phyloP scores from a whole-genome alignment of 2,113 vertebrate genomes.

The Lanius collurio region DNA sequence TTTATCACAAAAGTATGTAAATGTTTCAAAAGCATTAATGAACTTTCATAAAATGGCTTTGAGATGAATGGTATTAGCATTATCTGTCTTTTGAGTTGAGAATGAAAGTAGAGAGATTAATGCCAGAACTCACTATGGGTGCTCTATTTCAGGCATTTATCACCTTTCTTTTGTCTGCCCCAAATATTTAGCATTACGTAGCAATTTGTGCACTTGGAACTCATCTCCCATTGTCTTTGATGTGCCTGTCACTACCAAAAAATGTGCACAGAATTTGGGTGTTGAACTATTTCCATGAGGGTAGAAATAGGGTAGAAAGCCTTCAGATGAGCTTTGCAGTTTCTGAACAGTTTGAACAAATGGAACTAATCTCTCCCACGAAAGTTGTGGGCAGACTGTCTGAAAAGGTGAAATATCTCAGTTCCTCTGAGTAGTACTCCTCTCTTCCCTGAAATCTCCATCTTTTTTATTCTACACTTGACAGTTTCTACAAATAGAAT shows the following conservation, averaged over 20 bases:
- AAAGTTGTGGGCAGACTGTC: background rate
- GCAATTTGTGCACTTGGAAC: background rate
- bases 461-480: background rate
- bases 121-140: background rate
- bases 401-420: background rate
- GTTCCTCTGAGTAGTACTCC: background rate
- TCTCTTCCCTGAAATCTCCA: background rate
- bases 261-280: background rate
- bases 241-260: background rate
- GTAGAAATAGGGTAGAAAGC: background rate
- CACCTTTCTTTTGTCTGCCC: background rate
- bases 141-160: background rate
- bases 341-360: background rate
- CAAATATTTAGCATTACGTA: background rate
- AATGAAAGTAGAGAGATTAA: background rate
- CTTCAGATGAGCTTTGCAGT: background rate
- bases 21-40: background rate
- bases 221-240: background rate
- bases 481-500: background rate
- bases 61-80: background rate
- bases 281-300: background rate
- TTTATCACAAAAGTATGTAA: background rate
- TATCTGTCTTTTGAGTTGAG: background rate
- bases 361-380: background rate
- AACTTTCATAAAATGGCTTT: background rate